Base-by-base conservation (phyloP, 1,140 invertebrate genomes). In the Drosophila lini region DNA sequence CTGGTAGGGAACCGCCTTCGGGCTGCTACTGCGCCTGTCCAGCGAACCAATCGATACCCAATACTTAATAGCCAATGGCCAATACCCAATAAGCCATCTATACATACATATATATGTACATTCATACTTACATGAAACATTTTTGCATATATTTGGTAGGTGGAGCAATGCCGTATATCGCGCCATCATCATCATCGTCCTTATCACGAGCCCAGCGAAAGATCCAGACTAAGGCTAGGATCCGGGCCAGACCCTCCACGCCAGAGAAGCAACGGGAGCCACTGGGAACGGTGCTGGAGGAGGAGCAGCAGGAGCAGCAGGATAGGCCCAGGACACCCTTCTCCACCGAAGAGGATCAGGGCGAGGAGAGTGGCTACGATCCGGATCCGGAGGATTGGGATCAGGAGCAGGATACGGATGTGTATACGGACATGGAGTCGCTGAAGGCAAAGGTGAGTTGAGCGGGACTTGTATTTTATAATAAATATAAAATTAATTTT, bases 1-100 rank as follows among this genome's bases (percentile, higher is more conserved):
- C 40, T 16, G 10, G 15, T 25, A 44, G 50, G 42, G 62, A 19
- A 60, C 53, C 73, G 50, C 42, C 57, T 65, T 48, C 57, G 38
- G 32, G 50, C 40, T 8, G 25, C 83, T 83, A 83, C 71, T 88
- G 83, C 83, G 83, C 83, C 77, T 88, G 83, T 69, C 80, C 77
- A 50, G 22, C 36, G 47, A 59, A 62, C 38, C 63, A 59, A 78
- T 81, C 59, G 48, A 80, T 79, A 56, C 9, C 42, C 77, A 62
- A 81, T 81, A 67, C 44, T 50, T 53, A 76, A 81, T 76, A 60
- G 15, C 59, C 61, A 32, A 75, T 78, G 67, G 68, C 81, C 81
- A 85, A 76, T 78, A 61, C 60, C 64, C 52, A 62, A 58, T 80
- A 41, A 19, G 50, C 7, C 10, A 7, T n/a, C 3, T 53, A 38